Conservation (phyloP, 2,888 invertebrate species). For the Drosophila anomelani region DNA sequence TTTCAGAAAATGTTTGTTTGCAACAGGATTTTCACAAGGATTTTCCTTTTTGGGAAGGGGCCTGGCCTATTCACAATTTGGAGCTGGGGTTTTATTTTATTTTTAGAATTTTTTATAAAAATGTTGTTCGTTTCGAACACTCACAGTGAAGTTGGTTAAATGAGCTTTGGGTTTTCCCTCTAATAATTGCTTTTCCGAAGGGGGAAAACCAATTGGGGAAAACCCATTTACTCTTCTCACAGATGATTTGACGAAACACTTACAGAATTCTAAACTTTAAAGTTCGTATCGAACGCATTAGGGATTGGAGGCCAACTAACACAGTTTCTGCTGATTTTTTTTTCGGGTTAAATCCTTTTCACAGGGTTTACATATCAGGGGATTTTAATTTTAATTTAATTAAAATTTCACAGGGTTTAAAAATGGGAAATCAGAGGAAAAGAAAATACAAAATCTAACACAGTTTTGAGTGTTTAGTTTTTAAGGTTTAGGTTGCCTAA, state of each 20-base stretch:
- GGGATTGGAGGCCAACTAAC: constrained; percentile 27
- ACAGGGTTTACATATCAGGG: constrained; percentile 25
- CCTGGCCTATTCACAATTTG: constrained; percentile 37
- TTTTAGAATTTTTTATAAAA: constrained; percentile 66
- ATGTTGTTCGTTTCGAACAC: constrained; percentile 56
- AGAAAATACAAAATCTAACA: background rate
- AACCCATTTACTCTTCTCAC: constrained; percentile 52
- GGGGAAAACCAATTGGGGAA: background rate
- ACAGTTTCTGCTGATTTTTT: constrained; percentile 59
- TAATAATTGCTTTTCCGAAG: background rate
- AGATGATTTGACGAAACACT: constrained; percentile 73
- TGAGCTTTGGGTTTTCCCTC: background rate
- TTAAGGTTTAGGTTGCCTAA: constrained; percentile 9
- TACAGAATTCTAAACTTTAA: constrained; percentile 21
- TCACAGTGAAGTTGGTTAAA: constrained; percentile 52
- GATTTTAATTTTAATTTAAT: constrained; percentile 9
- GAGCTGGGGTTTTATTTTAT: constrained; percentile 1
- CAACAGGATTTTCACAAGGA: constrained; percentile 30
- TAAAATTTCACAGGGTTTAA: constrained; percentile 4
- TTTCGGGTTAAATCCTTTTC: constrained; percentile 12
- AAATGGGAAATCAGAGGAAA: constrained; percentile 19
- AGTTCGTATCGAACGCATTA: constrained; percentile 29
- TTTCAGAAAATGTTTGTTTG: constrained; percentile 50
- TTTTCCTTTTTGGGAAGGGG: background rate
- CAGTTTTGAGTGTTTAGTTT: constrained; percentile 7